These are phyloP conservation scores for Spilarctia lutea DNA, from an alignment of 2,888 invertebrate genomes.

Conservation along the genomic window DNA sequence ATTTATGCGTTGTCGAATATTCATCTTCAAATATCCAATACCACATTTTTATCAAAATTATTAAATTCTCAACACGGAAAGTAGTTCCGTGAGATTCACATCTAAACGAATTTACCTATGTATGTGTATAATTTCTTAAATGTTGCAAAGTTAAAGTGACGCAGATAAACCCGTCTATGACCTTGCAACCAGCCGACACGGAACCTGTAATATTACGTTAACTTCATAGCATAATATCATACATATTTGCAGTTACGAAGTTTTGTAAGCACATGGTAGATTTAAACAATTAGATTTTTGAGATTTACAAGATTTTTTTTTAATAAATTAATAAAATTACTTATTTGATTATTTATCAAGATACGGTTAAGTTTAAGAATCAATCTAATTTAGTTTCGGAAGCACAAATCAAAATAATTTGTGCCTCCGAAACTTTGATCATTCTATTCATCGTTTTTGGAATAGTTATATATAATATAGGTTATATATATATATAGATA, in stretches of 20 bases:
- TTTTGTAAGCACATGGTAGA: not conserved
- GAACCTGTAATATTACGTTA: slow-evolving; percentile 62
- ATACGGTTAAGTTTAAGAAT: not conserved
- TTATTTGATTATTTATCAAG: not conserved
- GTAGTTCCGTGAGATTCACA: not conserved
- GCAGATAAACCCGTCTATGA: slow-evolving; percentile 72
- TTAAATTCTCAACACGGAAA: not conserved
- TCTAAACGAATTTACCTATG: slow-evolving; percentile 27
- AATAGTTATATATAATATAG: too few species aligned
- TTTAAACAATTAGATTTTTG: not conserved
- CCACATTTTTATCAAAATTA: not conserved
- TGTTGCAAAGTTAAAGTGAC: slow-evolving; percentile 41
- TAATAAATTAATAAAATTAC: not conserved
- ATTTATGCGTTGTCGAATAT: not conserved
- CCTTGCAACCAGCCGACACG: slow-evolving; percentile 66
- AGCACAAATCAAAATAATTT: not conserved
- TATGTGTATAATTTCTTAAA: slow-evolving; percentile 14
- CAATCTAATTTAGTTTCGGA: too few species aligned
- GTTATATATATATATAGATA: too few species aligned
- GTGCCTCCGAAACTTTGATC: not conserved
- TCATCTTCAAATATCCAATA: too few species aligned
- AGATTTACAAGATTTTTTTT: not conserved
- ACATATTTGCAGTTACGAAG: not conserved
- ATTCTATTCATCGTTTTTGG: not conserved
- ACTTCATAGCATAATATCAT: slow-evolving; percentile 40